Evolutionary conservation across 2,113 vertebrate species (phyloP).

Genomic region (Donacobius atricapilla): DNA sequence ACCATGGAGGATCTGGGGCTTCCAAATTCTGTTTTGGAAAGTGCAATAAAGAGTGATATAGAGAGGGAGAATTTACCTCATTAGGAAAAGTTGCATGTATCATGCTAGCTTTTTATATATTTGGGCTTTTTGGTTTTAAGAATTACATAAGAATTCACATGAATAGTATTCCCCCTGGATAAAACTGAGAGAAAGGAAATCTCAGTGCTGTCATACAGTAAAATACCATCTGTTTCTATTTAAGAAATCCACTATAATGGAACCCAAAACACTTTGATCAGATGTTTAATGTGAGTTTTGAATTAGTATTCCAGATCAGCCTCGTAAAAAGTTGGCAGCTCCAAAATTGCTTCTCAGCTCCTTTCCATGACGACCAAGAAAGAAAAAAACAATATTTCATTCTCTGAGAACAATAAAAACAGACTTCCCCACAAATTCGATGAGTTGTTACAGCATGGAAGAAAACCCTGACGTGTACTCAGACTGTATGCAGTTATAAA

Average conservation of each 20-base stretch:
- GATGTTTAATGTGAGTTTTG: constrained; percentile 37
- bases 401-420: constrained; percentile 1
- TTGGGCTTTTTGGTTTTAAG: background rate
- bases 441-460: constrained; percentile 5
- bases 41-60: background rate
- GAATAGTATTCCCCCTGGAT: background rate
- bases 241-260: constrained; percentile 36
- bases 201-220: background rate
- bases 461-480: background rate
- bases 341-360: background rate
- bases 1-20: rapidly evolving
- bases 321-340: background rate
- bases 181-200: constrained; percentile 11
- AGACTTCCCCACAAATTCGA: background rate
- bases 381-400: constrained; percentile 24
- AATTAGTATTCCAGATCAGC: constrained; percentile 28
- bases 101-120: background rate
- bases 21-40: background rate
- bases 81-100: background rate
- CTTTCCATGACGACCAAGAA: background rate
- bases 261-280: constrained; percentile 46
- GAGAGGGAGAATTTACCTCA: background rate
- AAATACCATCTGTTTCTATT: constrained; percentile 49
- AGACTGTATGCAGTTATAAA: background rate
- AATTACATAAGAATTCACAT: background rate